Conservation (phyloP, 1,140 invertebrate species). For the Drosophila novamexicana region DNA sequence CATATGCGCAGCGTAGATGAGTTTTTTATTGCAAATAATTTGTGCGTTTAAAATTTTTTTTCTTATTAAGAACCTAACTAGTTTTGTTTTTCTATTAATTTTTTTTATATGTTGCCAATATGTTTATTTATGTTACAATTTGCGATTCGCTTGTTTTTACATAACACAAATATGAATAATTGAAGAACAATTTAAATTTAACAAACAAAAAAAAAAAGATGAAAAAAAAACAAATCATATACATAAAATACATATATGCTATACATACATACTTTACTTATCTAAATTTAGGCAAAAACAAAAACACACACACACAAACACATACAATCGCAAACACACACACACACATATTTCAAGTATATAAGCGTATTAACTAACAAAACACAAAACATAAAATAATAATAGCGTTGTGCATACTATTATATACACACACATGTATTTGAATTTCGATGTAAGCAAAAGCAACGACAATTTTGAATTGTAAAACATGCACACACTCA, state of each 20-base stretch:
- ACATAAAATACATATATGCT: conserved; percentile 35
- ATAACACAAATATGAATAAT: conserved; percentile 32
- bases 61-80: conserved; percentile 23
- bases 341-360: conserved; percentile 21
- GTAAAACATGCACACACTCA: conserved; percentile 23
- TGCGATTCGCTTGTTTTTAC: conserved; percentile 39
- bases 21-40: conserved; percentile 7
- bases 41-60: conserved; percentile 16
- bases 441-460: conserved; percentile 45
- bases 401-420: conserved; percentile 38
- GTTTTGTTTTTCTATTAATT: conserved; percentile 35
- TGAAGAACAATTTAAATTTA: conserved; percentile 32
- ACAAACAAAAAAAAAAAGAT: background rate
- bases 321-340: conserved; percentile 1
- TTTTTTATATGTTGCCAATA: conserved; percentile 41
- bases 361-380: conserved; percentile 40
- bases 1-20: conserved; percentile 17
- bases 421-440: conserved; percentile 29
- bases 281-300: conserved; percentile 33
- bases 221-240: conserved; percentile 20
- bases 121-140: conserved; percentile 47
- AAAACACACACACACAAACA: conserved; percentile 10
- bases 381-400: conserved; percentile 26
- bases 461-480: conserved; percentile 57
- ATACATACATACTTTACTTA: conserved; percentile 40